phyloP scores from a whole-genome alignment of 2,888 invertebrate genomes.

The Heliconius ismenius region DNA sequence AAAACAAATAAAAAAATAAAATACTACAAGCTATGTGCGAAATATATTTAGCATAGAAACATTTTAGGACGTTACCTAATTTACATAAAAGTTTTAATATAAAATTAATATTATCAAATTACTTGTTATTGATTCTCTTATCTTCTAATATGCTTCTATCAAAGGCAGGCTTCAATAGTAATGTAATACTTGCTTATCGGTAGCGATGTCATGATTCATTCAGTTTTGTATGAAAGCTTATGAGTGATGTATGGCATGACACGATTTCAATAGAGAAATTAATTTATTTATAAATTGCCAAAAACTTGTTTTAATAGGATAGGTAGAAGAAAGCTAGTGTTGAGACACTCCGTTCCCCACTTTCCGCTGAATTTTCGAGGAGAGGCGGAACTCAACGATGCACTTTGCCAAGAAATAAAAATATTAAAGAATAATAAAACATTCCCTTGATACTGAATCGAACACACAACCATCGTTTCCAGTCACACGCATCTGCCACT shows the following conservation, averaged over 20 bases:
- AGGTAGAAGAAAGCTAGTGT: background rate
- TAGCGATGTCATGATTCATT: conserved; percentile 6
- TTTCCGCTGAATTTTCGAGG: background rate
- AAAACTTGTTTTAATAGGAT: background rate
- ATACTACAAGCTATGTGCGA: too few species aligned
- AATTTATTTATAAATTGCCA: background rate
- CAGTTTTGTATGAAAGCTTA: background rate
- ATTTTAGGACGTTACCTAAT: background rate
- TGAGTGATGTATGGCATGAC: background rate
- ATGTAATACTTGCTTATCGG: conserved; percentile 13
- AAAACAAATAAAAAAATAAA: too few species aligned
- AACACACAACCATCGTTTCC: too few species aligned
- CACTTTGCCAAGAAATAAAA: background rate
- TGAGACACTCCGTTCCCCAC: background rate
- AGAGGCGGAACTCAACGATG: background rate
- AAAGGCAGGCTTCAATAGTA: conserved; percentile 1
- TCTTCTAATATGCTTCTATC: conserved; percentile 12
- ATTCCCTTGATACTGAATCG: too few species aligned
- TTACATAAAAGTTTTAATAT: background rate
- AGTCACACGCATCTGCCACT: too few species aligned
- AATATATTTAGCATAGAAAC: too few species aligned
- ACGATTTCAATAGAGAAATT: background rate
- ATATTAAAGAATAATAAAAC: too few species aligned
- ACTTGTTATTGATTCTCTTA: conserved; percentile 12
- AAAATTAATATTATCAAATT: background rate